Evolutionary conservation across 2,113 vertebrate genomes (phyloP), one percentile per base, ranked within the genome.

Genomic region (Pollimyrus isidori): DNA sequence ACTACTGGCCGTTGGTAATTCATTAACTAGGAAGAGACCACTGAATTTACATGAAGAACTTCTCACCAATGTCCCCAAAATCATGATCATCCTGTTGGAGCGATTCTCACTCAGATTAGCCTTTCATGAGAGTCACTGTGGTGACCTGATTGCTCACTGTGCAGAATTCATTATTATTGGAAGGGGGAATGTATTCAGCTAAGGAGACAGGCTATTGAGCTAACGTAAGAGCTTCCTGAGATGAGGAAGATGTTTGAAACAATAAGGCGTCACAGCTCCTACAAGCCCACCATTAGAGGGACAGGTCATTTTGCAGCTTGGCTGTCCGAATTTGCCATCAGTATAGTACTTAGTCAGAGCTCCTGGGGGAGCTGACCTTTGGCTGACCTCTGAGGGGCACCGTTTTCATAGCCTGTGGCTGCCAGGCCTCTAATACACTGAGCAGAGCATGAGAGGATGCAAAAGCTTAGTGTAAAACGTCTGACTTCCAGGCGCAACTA

Each of bases 321-420:
- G 48, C n/a, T 46, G 17, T 88, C 69, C 15, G 19, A 46, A 46
- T 80, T 80, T 19, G 30, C 23, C 10, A 26, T 13, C n/a, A 42
- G 17, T 45, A 46, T 46, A 5, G 87, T 88, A 88, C 35, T 76
- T 42, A 65, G 65, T 76, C 65, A 30, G n/a, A 17, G 48, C 35
- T 88, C 87, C 45, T 39, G 65, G 46, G 87, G 65, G n/a, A 65
- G 73, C 69, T 76, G 48, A 88, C 45, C 87, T 76, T 46, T 80
- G n/a, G 45, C 30, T 80, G 87, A 88, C 87, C 87, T 76, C 65
- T 23, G 65, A 50, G 26, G 9, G 48, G 23, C 48, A 49, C 48
- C 7, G n/a, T 86, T 26, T 80, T 80, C 73, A n/a, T 26, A 46
- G 42, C 19, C 23, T 84, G 82, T 45, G 80, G 82, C 46, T 21